A percentile compares a stretch with the other conserved stretches of the same genome.
phyloP scores from a whole-genome alignment of 2,888 invertebrate genomes.

The Pogonocherus hispidulus region DNA sequence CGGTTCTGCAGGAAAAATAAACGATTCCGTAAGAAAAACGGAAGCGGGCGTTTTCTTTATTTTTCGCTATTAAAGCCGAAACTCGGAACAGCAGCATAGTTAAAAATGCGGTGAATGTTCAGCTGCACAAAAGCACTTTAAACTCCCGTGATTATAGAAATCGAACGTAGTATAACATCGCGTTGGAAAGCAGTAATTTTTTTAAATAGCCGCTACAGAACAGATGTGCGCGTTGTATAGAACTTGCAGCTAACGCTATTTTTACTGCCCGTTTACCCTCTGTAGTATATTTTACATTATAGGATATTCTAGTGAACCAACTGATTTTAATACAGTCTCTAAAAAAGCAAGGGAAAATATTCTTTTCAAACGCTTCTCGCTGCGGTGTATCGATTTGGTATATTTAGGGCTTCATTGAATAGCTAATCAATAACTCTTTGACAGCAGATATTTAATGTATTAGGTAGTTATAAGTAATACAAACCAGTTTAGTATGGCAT shows the following conservation, averaged over 20 bases:
- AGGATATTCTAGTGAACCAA: background rate
- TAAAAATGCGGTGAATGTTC: background rate
- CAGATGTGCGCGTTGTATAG: background rate
- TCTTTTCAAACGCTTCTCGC: conserved; percentile 6
- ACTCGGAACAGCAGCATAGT: background rate
- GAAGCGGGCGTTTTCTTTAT: background rate
- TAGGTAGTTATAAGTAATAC: background rate
- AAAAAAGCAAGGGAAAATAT: background rate
- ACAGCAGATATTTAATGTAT: background rate
- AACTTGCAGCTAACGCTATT: background rate
- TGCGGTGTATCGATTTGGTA: background rate
- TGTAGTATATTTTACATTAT: background rate
- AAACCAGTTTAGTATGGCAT: background rate
- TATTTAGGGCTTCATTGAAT: conserved; percentile 18
- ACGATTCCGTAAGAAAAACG: background rate
- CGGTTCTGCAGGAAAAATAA: background rate
- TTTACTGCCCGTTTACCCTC: background rate
- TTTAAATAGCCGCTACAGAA: background rate
- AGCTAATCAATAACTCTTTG: conserved; percentile 8
- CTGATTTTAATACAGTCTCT: background rate
- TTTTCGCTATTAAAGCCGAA: background rate
- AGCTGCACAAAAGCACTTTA: background rate
- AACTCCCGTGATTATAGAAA: background rate
- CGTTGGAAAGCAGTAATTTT: background rate
- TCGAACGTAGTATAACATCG: background rate